phyloP scores from a whole-genome alignment of 2,113 vertebrate genomes.

The Colius striatus region DNA sequence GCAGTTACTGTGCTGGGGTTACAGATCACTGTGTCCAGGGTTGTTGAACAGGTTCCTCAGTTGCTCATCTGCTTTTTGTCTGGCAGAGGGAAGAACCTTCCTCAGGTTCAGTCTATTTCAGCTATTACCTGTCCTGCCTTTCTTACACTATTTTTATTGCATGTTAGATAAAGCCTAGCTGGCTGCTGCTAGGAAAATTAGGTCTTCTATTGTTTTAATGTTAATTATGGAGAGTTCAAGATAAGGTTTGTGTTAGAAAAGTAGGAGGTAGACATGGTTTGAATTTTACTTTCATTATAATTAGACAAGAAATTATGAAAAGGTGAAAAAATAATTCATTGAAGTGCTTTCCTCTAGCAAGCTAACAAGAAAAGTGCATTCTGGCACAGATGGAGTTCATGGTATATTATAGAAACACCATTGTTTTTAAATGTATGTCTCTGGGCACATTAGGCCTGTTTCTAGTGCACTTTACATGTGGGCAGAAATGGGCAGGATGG shows the following conservation, averaged over 20 bases:
- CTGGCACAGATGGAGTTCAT: neutral
- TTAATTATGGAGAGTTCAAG: slow-evolving; percentile 56
- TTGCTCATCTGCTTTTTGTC: neutral
- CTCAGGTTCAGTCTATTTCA: neutral
- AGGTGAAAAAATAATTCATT: slow-evolving; percentile 36
- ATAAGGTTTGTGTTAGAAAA: slow-evolving; percentile 36
- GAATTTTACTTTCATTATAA: slow-evolving; percentile 42
- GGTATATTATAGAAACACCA: neutral
- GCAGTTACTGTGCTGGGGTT: neutral
- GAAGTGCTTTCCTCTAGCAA: neutral
- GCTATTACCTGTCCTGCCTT: neutral
- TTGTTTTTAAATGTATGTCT: neutral
- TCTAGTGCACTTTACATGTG: fast-evolving
- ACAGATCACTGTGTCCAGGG: neutral
- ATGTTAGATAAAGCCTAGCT: slow-evolving; percentile 6
- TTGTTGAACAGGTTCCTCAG: neutral
- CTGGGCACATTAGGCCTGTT: neutral
- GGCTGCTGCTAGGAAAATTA: slow-evolving; percentile 46
- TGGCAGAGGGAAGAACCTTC: neutral
- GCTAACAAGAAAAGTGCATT: neutral
- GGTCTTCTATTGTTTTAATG: slow-evolving; percentile 57
- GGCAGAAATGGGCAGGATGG: neutral
- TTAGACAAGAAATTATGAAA: slow-evolving; percentile 51
- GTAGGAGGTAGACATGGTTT: neutral
- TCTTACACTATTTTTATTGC: neutral